phyloP scores from a whole-genome alignment of 2,113 vertebrate genomes.

The Spea bombifrons region DNA sequence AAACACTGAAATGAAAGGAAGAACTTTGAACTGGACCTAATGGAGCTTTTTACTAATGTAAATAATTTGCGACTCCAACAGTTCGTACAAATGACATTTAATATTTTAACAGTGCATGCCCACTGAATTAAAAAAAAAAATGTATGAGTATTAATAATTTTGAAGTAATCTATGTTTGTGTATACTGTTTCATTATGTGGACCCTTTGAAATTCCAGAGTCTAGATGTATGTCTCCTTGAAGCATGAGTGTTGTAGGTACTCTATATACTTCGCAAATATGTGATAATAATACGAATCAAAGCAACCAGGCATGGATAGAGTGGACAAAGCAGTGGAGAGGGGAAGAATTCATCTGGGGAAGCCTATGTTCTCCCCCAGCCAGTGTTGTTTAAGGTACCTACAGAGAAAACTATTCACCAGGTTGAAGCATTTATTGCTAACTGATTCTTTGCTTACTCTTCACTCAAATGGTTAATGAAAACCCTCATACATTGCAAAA shows the following conservation, averaged over 20 bases:
- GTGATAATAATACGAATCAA: too few species aligned
- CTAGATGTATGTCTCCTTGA: too few species aligned
- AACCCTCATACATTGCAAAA: neutral
- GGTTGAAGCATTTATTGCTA: neutral
- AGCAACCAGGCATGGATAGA: too few species aligned
- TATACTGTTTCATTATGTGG: slow-evolving; percentile 7
- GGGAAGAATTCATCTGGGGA: too few species aligned
- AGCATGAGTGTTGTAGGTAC: too few species aligned
- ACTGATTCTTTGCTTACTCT: neutral
- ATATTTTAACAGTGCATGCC: slow-evolving; percentile 48
- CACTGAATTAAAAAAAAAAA: slow-evolving; percentile 48
- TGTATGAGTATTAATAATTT: slow-evolving; percentile 38
- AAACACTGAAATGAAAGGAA: slow-evolving; percentile 47
- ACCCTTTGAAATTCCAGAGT: too few species aligned
- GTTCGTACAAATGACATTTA: slow-evolving; percentile 51
- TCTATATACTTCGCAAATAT: too few species aligned
- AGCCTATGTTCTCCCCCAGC: too few species aligned
- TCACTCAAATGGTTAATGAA: neutral
- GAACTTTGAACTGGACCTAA: slow-evolving; percentile 45
- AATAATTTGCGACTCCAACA: slow-evolving; percentile 60
- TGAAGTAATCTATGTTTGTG: slow-evolving; percentile 28
- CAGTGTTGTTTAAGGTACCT: too few species aligned
- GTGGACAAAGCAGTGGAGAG: too few species aligned
- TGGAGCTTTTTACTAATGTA: slow-evolving; percentile 57
- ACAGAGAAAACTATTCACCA: too few species aligned